Percentiles rank a stretch among this genome's conserved stretches.
Evolutionary conservation across 2,888 invertebrate species (phyloP).

Genomic region (Drymonia ruficornis): DNA sequence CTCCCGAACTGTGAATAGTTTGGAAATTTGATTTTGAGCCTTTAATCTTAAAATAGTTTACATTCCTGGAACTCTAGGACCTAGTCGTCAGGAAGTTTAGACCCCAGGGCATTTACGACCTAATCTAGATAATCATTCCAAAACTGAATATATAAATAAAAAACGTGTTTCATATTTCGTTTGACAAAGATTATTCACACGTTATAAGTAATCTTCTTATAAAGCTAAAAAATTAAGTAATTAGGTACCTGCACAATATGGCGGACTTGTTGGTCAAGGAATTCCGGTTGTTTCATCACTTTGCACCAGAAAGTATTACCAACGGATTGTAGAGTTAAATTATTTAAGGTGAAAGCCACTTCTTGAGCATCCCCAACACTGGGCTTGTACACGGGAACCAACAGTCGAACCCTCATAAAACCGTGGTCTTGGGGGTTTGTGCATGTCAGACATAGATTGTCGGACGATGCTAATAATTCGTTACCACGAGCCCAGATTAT

Average conservation of each 20-base stretch:
- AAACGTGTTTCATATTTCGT: no score
- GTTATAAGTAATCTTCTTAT: no score
- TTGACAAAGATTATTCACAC: no score
- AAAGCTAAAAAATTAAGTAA: no score
- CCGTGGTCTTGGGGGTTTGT: slow-evolving; percentile 84
- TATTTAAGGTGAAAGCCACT: slow-evolving; percentile 85
- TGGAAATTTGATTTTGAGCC: no score
- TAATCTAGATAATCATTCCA: no score
- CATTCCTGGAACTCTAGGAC: no score
- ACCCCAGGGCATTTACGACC: no score
- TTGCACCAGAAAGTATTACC: slow-evolving; percentile 99
- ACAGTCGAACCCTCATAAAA: slow-evolving; percentile 90
- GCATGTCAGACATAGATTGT: slow-evolving; percentile 86
- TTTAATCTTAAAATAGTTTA: no score
- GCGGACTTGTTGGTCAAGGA: slow-evolving; percentile 86
- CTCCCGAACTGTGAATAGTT: slow-evolving; percentile 90
- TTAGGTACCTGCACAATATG: slow-evolving; percentile 91
- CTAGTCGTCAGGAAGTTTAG: no score
- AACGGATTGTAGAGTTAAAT: slow-evolving; percentile 89
- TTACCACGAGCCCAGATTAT: slow-evolving; percentile 92
- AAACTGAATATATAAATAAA: no score
- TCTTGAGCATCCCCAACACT: slow-evolving; percentile 70
- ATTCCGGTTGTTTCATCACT: slow-evolving; percentile 90
- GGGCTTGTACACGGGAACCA: slow-evolving; percentile 66
- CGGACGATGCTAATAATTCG: slow-evolving; percentile 87